Percentiles rank a stretch among this genome's conserved stretches.
Evolutionary conservation across 2,113 vertebrate genomes (phyloP).

Genomic region (Saguinus imperator): DNA sequence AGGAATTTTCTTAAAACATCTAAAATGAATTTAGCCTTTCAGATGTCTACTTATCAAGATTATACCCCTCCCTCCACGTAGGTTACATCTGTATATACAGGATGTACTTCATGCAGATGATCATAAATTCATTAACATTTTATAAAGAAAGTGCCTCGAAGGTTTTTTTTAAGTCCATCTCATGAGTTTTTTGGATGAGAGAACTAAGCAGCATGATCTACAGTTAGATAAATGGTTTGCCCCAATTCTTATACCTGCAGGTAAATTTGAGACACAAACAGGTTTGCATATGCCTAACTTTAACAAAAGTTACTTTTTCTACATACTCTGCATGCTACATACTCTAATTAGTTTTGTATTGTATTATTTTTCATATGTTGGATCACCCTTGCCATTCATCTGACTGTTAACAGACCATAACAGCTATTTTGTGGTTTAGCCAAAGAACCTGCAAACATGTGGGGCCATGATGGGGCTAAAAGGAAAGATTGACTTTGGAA

Average conservation of each 20-base stretch:
- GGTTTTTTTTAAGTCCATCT: neutral
- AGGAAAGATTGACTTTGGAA: neutral
- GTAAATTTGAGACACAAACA: neutral
- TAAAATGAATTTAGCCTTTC: conserved; percentile 7
- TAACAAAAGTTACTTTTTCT: neutral
- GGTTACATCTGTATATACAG: neutral
- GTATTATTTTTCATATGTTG: neutral
- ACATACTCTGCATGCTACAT: neutral
- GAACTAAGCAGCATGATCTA: neutral
- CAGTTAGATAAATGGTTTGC: neutral
- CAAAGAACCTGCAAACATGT: neutral
- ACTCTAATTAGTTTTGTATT: neutral
- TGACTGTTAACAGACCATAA: neutral
- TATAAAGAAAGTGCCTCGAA: neutral
- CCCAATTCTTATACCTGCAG: neutral
- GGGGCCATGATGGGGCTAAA: neutral
- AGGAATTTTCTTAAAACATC: conserved; percentile 23
- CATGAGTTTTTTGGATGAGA: neutral
- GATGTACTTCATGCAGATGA: neutral
- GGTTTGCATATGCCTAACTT: neutral
- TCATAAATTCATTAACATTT: neutral
- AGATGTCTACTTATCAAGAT: neutral
- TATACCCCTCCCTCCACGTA: neutral
- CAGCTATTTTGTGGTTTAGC: neutral
- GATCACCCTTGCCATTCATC: neutral